Evolutionary conservation across 2,888 invertebrate genomes (phyloP).

Genomic region (Agrochola lota): DNA sequence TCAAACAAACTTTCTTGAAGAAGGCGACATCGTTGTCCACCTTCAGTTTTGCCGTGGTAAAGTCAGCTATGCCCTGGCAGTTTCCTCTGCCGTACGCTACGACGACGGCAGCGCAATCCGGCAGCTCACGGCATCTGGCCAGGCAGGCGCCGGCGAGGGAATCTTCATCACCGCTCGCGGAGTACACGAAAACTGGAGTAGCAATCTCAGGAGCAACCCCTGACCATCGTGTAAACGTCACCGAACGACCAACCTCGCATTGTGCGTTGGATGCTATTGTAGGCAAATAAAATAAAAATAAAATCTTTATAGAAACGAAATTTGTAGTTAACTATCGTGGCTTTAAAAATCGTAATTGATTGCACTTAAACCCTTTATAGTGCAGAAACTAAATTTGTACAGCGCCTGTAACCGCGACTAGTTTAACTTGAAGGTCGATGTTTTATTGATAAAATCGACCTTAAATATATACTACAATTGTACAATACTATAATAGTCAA

Average conservation of each 20-base stretch:
- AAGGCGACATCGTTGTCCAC: slow-evolving; percentile 91
- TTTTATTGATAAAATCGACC: too few species aligned
- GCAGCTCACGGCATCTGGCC: slow-evolving; percentile 84
- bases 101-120: slow-evolving; percentile 87
- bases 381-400: too few species aligned
- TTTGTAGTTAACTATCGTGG: too few species aligned
- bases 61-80: slow-evolving; percentile 85
- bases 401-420: too few species aligned
- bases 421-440: too few species aligned
- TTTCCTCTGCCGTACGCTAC: slow-evolving; percentile 87
- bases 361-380: too few species aligned
- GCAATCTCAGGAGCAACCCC: slow-evolving; percentile 82
- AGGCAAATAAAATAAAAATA: slow-evolving; percentile 6
- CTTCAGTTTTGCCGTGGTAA: slow-evolving; percentile 72
- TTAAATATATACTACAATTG: too few species aligned
- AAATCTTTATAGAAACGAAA: too few species aligned
- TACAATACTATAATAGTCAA: too few species aligned
- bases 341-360: too few species aligned
- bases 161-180: slow-evolving; percentile 86
- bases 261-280: slow-evolving; percentile 73
- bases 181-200: slow-evolving; percentile 85
- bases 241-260: slow-evolving; percentile 76
- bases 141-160: slow-evolving; percentile 85
- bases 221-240: slow-evolving; percentile 84
- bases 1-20: slow-evolving; percentile 92